These are phyloP conservation scores for Macheiramphus alcinus DNA, from an alignment of 2,113 vertebrate genomes.

Conservation along the genomic window DNA sequence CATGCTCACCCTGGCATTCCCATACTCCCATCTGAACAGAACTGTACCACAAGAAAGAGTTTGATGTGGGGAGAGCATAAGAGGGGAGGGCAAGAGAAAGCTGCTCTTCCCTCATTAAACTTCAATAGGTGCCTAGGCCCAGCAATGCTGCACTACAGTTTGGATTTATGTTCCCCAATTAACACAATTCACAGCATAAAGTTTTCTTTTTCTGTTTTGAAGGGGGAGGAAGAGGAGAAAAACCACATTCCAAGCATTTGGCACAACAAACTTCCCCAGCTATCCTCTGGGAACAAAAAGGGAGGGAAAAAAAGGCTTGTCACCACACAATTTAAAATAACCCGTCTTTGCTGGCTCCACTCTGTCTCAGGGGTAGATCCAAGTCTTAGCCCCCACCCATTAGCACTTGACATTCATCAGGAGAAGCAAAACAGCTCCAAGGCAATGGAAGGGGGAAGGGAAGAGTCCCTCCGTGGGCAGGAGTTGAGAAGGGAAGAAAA, in stretches of 20 bases:
- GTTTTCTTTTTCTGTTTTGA: constrained; percentile 19
- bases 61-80: background rate
- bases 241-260: constrained; percentile 13
- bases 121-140: background rate
- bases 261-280: background rate
- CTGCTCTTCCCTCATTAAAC: background rate
- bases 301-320: background rate
- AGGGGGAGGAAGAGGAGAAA: background rate
- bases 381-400: constrained; percentile 4
- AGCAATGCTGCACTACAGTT: background rate
- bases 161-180: constrained; percentile 33
- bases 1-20: background rate
- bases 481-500: background rate
- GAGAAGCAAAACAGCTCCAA: background rate
- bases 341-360: constrained; percentile 16
- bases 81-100: background rate
- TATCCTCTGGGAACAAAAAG: constrained; percentile 7
- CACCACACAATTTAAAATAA: constrained; percentile 44
- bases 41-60: background rate
- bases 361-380: constrained; percentile 38
- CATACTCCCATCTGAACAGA: background rate
- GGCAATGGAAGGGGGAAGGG: background rate
- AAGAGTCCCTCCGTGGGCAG: background rate
- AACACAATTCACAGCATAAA: constrained; percentile 18
- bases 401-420: background rate